These are phyloP conservation scores for Troides helena DNA, from an alignment of 2,888 invertebrate species.

Conservation along the genomic window DNA sequence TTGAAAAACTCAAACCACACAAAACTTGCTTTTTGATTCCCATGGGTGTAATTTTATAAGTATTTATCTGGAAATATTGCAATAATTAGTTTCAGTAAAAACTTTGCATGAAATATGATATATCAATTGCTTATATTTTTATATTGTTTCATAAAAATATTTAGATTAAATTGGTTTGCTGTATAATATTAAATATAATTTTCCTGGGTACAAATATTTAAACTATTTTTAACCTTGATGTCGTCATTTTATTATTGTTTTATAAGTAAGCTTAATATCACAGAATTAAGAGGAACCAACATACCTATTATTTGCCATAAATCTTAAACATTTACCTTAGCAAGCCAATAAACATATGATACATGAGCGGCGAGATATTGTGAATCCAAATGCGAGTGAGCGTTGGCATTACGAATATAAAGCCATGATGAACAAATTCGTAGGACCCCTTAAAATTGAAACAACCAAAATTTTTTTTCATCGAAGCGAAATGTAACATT, in stretches of 20 bases:
- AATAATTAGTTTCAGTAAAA: background rate
- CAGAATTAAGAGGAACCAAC: background rate
- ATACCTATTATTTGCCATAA: background rate
- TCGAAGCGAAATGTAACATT: background rate
- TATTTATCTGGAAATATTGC: slow-evolving; percentile 20
- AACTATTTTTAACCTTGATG: no score
- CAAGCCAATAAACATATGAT: slow-evolving; percentile 55
- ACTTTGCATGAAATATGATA: slow-evolving; percentile 1
- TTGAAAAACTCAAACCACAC: slow-evolving; percentile 32
- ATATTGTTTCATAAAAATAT: no score
- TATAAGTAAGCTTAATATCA: background rate
- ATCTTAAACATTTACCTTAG: slow-evolving; percentile 53
- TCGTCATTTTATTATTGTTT: no score
- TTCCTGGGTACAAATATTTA: no score
- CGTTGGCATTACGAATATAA: slow-evolving; percentile 20
- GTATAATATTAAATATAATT: no score
- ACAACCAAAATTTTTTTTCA: slow-evolving; percentile 1
- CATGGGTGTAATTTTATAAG: slow-evolving; percentile 46
- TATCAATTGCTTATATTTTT: no score
- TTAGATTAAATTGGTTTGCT: no score
- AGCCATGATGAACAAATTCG: slow-evolving; percentile 28
- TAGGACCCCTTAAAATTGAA: slow-evolving; percentile 29
- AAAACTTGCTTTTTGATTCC: slow-evolving; percentile 65
- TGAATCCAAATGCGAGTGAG: slow-evolving; percentile 47
- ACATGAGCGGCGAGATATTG: slow-evolving; percentile 55